phyloP scores from a whole-genome alignment of 2,888 invertebrate genomes.

The Nemurella pictetii region DNA sequence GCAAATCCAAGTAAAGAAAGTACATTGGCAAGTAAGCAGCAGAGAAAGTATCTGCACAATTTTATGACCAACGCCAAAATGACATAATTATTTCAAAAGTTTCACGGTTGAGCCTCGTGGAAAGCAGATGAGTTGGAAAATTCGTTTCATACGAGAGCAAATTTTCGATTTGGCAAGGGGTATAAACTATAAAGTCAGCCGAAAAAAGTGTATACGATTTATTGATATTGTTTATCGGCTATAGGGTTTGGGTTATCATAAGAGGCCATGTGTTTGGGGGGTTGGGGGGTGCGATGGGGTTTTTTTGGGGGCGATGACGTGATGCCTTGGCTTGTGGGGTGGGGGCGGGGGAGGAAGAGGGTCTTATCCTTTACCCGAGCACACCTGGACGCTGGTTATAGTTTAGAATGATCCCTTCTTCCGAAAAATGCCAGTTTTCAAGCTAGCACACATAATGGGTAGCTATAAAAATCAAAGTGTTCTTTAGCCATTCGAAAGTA shows the following conservation, averaged over 20 bases:
- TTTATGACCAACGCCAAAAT: too few relatives aligned
- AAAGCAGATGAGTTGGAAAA: neutral
- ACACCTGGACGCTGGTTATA: constrained; percentile 6
- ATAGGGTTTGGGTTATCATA: neutral
- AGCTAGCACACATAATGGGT: constrained; percentile 38
- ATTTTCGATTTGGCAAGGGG: neutral
- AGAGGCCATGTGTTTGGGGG: neutral
- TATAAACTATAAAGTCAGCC: neutral
- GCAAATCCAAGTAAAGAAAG: too few relatives aligned
- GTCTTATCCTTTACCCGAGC: constrained; percentile 5
- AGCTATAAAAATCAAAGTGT: constrained; percentile 36
- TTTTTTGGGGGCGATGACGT: neutral
- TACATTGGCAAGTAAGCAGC: too few relatives aligned
- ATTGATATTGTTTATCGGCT: constrained; percentile 25
- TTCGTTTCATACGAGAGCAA: neutral
- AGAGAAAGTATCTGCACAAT: too few relatives aligned
- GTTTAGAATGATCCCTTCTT: constrained; percentile 22
- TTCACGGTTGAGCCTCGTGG: too few relatives aligned
- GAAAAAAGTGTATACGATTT: constrained; percentile 20
- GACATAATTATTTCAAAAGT: too few relatives aligned
- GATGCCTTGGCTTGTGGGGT: too few relatives aligned
- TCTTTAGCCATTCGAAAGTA: constrained; percentile 21
- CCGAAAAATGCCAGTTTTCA: constrained; percentile 24
- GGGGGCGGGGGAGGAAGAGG: neutral
- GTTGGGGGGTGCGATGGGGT: neutral